phyloP scores from a whole-genome alignment of 2,113 vertebrate species.

The Prunella fulvescens region DNA sequence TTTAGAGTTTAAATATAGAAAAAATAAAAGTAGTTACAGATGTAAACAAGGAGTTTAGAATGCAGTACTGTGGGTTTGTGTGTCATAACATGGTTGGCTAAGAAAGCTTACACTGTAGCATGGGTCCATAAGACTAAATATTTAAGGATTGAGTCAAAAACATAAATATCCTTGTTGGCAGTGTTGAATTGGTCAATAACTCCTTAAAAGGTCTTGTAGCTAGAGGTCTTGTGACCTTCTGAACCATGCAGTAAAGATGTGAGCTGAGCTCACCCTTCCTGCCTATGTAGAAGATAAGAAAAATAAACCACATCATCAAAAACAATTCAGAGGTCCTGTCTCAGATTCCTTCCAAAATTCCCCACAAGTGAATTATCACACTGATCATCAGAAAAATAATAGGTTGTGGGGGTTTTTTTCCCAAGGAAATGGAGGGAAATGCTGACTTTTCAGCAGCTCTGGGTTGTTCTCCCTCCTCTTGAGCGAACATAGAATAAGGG shows the following conservation, averaged over 20 bases:
- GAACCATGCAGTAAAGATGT: neutral
- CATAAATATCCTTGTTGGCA: neutral
- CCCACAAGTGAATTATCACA: neutral
- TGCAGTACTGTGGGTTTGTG: neutral
- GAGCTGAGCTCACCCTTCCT: neutral
- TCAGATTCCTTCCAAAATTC: neutral
- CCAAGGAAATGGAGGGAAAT: neutral
- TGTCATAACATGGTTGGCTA: neutral
- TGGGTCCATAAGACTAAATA: neutral
- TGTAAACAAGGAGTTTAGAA: neutral
- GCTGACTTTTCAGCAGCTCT: neutral
- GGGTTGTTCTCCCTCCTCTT: neutral
- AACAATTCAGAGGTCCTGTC: neutral
- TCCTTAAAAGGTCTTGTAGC: neutral
- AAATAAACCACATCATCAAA: neutral
- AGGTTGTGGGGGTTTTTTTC: accelerated
- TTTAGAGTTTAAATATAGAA: neutral
- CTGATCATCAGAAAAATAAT: neutral
- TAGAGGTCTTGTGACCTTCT: neutral
- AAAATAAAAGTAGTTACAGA: neutral
- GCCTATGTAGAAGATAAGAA: neutral
- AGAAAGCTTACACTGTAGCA: neutral
- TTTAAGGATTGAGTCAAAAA: neutral
- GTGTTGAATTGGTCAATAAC: neutral
- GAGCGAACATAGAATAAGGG: neutral